Evolutionary conservation across 30 jellyfish, hydroid and myxozoan genomes (phyloP).

Genomic region (Hydractinia symbiolongicarpus): DNA sequence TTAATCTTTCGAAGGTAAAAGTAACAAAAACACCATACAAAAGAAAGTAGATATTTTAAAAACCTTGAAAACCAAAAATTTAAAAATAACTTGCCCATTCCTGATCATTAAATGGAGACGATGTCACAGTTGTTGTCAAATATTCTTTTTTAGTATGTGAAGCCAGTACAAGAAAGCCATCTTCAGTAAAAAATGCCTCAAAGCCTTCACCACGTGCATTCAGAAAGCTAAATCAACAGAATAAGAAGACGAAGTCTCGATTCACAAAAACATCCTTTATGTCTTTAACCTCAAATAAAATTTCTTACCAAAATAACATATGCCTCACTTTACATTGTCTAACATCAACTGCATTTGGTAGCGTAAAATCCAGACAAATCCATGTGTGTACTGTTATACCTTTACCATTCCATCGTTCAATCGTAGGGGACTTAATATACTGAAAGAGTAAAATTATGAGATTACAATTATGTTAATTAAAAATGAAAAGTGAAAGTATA

Average conservation of each 20-base stretch:
- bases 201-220: slow-evolving; percentile 88
- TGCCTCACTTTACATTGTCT: slow-evolving; percentile 55
- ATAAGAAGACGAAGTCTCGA: background rate
- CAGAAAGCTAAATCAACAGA: slow-evolving; percentile 40
- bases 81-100: slow-evolving; percentile 68
- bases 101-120: slow-evolving; percentile 64
- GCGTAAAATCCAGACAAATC: slow-evolving; percentile 73
- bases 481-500: background rate
- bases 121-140: slow-evolving; percentile 56
- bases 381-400: slow-evolving; percentile 91
- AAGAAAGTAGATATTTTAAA: too few species aligned
- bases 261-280: background rate
- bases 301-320: slow-evolving; percentile 68
- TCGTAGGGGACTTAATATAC: slow-evolving; percentile 64
- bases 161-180: slow-evolving; percentile 64
- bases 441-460: slow-evolving; percentile 14
- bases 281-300: background rate
- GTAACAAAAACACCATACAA: too few species aligned
- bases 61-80: too few species aligned
- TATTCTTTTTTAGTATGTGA: slow-evolving; percentile 68
- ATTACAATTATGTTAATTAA: background rate
- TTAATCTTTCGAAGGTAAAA: too few species aligned
- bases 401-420: slow-evolving; percentile 66
- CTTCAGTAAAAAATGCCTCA: slow-evolving; percentile 79
- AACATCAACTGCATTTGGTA: slow-evolving; percentile 48